phyloP scores from a whole-genome alignment of 2,888 invertebrate species.

The Hydriomena furcata region DNA sequence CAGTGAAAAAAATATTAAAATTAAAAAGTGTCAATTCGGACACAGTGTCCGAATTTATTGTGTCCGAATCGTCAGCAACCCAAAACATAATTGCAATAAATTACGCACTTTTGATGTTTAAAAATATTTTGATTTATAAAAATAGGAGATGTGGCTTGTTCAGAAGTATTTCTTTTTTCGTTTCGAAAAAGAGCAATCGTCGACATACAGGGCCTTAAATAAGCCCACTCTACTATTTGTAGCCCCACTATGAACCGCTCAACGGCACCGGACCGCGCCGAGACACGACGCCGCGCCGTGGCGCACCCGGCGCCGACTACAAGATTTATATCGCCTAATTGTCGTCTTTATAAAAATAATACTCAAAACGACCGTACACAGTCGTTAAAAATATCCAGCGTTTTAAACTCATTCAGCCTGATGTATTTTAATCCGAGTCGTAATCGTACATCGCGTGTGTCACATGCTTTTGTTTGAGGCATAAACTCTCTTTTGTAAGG shows the following conservation, averaged over 20 bases:
- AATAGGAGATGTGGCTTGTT: too few relatives aligned
- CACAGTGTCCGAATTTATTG: too few relatives aligned
- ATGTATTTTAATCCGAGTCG: slow-evolving; percentile 24
- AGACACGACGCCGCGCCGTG: slow-evolving; percentile 1
- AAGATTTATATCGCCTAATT: slow-evolving; percentile 48
- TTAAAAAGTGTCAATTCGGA: too few relatives aligned
- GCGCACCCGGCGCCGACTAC: slow-evolving; percentile 37
- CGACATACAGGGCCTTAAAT: slow-evolving; percentile 24
- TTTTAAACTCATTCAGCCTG: slow-evolving; percentile 30
- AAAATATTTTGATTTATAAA: too few relatives aligned
- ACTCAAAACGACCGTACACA: slow-evolving; percentile 29
- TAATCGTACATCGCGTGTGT: slow-evolving; percentile 17
- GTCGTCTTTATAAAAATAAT: slow-evolving; percentile 37
- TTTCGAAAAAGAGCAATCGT: too few relatives aligned
- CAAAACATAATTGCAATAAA: too few relatives aligned
- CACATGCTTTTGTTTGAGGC: slow-evolving; percentile 24
- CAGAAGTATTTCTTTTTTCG: too few relatives aligned
- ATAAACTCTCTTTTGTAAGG: slow-evolving; percentile 16
- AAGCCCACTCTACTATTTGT: slow-evolving; percentile 37
- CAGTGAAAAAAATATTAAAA: too few relatives aligned
- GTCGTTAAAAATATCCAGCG: slow-evolving; percentile 32
- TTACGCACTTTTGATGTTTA: too few relatives aligned
- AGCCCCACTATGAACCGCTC: slow-evolving; percentile 31
- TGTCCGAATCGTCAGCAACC: too few relatives aligned
- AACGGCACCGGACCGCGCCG: slow-evolving; percentile 8